Evolutionary conservation across 2,888 invertebrate genomes (phyloP).

Genomic region (Zaprionus lineosus): DNA sequence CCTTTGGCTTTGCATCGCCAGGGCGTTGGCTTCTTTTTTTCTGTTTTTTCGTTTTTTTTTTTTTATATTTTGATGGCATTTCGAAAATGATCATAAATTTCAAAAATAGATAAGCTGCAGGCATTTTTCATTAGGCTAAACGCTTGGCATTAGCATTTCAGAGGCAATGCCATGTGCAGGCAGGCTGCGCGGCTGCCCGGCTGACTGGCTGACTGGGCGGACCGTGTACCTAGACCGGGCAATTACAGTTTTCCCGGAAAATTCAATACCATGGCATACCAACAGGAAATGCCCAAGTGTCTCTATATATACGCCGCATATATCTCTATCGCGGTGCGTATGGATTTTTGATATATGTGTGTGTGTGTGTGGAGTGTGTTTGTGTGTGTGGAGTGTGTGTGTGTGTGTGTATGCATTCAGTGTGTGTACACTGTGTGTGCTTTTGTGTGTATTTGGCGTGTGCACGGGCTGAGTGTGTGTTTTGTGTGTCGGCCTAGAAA

Average conservation of each 20-base stretch:
- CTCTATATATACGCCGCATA: no score
- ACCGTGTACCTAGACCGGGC: constrained; percentile 21
- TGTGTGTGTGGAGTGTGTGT: no score
- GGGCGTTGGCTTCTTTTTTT: constrained; percentile 43
- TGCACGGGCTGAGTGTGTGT: no score
- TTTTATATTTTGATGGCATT: background rate
- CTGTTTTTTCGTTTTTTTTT: background rate
- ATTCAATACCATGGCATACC: constrained; percentile 20
- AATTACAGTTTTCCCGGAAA: constrained; percentile 42
- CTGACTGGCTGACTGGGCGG: background rate
- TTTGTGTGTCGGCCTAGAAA: constrained; percentile 2
- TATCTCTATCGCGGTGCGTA: no score
- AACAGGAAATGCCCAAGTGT: constrained; percentile 41
- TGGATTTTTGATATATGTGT: no score
- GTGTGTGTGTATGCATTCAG: no score
- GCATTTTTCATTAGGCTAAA: constrained; percentile 25
- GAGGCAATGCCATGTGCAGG: constrained; percentile 23
- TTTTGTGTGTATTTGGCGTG: no score
- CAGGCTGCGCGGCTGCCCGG: background rate
- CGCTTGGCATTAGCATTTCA: constrained; percentile 21
- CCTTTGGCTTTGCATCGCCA: constrained; percentile 31
- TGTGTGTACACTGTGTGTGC: no score
- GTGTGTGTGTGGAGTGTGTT: no score
- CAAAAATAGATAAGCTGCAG: constrained; percentile 51
- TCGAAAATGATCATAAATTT: constrained; percentile 30